Evolutionary conservation across 2,797 vertebrate genomes (phyloP), one percentile per base, ranked within the genome.

Genomic region (Atherinosoma microstoma): DNA sequence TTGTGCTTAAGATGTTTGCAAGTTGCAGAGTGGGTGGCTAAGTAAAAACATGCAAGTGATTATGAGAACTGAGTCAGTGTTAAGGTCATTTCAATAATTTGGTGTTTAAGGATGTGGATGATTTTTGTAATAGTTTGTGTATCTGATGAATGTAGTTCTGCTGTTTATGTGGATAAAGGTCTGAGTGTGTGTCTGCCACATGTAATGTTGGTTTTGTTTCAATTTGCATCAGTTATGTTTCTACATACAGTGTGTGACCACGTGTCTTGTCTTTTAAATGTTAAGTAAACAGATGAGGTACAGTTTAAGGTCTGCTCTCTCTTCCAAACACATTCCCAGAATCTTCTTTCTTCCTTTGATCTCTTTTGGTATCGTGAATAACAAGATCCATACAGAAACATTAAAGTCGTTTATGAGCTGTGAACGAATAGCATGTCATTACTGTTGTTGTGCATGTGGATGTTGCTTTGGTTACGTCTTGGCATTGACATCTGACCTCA

Each of bases 401-500:
- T 66, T 7, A 38, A 63, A 74, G 58, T 64, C 76, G 76, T 87
- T 84, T 86, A 84, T 71, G 84, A 81, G 71, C 83, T 85, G 84
- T 60, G 77, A 75, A 89, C 74, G 72, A 87, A 32, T 51, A 75
- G 71, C 75, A 12, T 80, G 80, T 85, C 82, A 70, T 61, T 70
- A 73, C 67, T 47, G 68, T 79, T 76, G 70, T 70, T 83, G 77
- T 76, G 73, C 70, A 79, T 70, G 68, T 69, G 70, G 38, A 34
- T 66, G 75, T 79, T 89, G 82, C 84, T 78, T 38, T 71, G 83
- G 80, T 86, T 82, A 85, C 58, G 6, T 66, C 67, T 72, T 84
- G 83, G 80, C 78, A 79, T 53, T 20, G 1, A 83, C 66, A 77
- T 80, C 79, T 78, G 69, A 81, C 76, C 58, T 58, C 38, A 29